A percentile compares a stretch with the other conserved stretches of the same genome.
Evolutionary conservation across 2,888 invertebrate genomes (phyloP).

Genomic region (Autographa gamma): DNA sequence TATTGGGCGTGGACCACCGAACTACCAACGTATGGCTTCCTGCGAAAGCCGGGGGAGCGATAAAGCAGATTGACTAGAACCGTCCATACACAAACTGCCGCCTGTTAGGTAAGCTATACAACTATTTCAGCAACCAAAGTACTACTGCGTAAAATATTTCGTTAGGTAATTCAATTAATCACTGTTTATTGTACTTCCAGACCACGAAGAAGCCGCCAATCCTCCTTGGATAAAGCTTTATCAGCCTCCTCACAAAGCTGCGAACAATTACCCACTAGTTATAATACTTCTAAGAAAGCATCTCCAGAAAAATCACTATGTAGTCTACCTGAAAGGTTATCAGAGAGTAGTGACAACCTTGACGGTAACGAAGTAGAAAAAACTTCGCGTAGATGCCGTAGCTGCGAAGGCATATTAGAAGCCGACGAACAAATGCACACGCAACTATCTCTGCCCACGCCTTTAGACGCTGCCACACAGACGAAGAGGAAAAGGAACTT

Average conservation of each 20-base stretch:
- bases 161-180: background rate
- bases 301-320: constrained; percentile 83
- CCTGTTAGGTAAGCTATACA: constrained; percentile 74
- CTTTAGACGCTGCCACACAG: constrained; percentile 88
- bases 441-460: constrained; percentile 88
- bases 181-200: constrained; percentile 67
- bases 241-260: constrained; percentile 81
- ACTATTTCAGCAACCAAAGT: too few species aligned
- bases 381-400: constrained; percentile 86
- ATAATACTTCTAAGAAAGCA: constrained; percentile 79
- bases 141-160: background rate
- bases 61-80: constrained; percentile 96
- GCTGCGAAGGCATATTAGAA: constrained; percentile 90
- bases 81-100: constrained; percentile 89
- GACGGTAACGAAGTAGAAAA: constrained; percentile 76
- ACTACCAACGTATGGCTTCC: constrained; percentile 95
- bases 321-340: constrained; percentile 82
- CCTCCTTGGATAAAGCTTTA: constrained; percentile 81
- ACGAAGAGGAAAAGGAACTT: constrained; percentile 93
- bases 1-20: constrained; percentile 91
- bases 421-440: constrained; percentile 87
- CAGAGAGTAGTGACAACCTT: constrained; percentile 80
- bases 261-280: constrained; percentile 82
- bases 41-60: constrained; percentile 94
- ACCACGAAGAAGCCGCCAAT: constrained; percentile 84